These are phyloP conservation scores for Hydrotaea diabolus DNA, from an alignment of 2,888 invertebrate species.

Conservation along the genomic window DNA sequence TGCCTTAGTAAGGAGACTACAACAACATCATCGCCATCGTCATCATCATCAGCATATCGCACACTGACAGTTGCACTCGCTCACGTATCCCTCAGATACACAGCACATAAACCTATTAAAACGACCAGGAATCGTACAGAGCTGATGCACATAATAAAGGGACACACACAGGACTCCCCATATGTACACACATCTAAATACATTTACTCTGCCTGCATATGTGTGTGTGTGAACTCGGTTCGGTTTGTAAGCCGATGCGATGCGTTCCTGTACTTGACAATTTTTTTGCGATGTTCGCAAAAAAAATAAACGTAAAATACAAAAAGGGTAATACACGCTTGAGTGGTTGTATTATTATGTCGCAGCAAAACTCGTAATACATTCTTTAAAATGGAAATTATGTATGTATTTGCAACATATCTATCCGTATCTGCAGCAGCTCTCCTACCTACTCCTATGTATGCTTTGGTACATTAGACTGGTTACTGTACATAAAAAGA, in stretches of 20 bases:
- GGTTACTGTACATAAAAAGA: too few species aligned
- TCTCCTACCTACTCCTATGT: neutral
- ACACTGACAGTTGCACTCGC: neutral
- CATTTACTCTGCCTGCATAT: neutral
- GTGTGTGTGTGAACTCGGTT: constrained; percentile 25
- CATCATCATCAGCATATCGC: neutral
- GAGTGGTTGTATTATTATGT: constrained; percentile 59
- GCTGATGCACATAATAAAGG: constrained; percentile 9
- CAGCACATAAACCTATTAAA: constrained; percentile 56
- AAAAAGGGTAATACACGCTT: constrained; percentile 59
- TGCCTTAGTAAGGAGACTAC: constrained; percentile 58
- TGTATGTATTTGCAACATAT: too few species aligned
- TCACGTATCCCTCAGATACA: constrained; percentile 1
- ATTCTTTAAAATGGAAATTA: constrained; percentile 21
- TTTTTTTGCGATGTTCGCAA: constrained; percentile 6
- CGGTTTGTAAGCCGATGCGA: constrained; percentile 52
- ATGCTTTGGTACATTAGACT: too few species aligned
- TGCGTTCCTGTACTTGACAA: constrained; percentile 40
- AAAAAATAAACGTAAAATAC: constrained; percentile 3
- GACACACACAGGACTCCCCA: neutral
- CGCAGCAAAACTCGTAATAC: constrained; percentile 42
- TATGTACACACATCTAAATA: too few species aligned
- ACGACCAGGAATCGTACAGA: constrained; percentile 33
- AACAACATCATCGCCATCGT: neutral
- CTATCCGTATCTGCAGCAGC: constrained; percentile 29